Evolutionary conservation across 1,140 invertebrate genomes (phyloP), one percentile per base, ranked within the genome.

Genomic region (Sinella curviseta): DNA sequence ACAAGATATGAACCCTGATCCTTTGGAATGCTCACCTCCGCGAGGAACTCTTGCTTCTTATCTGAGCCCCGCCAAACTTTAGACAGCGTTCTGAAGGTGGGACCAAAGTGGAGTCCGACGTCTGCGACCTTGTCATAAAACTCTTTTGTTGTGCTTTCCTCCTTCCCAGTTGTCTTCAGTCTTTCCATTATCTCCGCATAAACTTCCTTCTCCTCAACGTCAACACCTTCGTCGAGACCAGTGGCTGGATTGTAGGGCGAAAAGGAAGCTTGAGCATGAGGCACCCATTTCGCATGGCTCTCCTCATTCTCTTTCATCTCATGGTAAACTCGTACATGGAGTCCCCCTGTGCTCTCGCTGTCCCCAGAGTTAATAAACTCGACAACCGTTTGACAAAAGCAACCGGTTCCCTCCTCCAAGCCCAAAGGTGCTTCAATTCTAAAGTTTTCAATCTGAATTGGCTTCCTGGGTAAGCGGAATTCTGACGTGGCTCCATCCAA

Each of bases 51-150:
- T 8, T 76, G 77, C 76, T 20, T 57, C 70, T n/a, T n/a, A n/a
- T n/a, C n/a, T n/a, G n/a, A n/a, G n/a, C 0, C 30, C 17, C 28
- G 20, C 36, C 3, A 78, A 67, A 54, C 73, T 78, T 74, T 81
- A 73, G 26, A 8, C 20, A 48, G 39, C 8, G 39, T 48, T 48
- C 39, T 48, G 20, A 81, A 81, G 2, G n/a, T 76, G 0, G 73
- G 54, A 17, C 80, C 80, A 34, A 81, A 78, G 17, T 30, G 28
- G 34, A 81, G 57, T 55, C 80, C 80, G 26, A 77, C 26, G 26
- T 81, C 77, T 0, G 77, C 60, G 17, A 78, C 24, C 24, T 55
- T 54, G n/a, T 67, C 73, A 57, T 81, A 81, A 0, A 81, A 33
- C 14, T 76, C 70, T 1, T 75, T 73, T 12, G 39, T 20, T 48